Conservation (phyloP, 2,113 vertebrate species). For the Pterocles orientalis region DNA sequence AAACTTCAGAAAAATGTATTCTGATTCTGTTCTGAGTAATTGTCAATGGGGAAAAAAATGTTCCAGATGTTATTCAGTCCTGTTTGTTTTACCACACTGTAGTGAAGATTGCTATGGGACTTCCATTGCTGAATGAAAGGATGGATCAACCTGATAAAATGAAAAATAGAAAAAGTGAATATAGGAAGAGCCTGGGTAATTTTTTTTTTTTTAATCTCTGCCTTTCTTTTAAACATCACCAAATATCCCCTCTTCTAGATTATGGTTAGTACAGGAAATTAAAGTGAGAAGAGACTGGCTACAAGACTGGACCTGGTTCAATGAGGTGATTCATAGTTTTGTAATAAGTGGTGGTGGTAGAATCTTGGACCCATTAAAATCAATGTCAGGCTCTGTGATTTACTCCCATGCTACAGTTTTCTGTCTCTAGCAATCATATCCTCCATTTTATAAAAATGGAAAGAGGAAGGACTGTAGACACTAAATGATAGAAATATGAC, state of each 20-base stretch:
- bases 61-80: conserved; percentile 43
- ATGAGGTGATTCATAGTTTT: conserved; percentile 2
- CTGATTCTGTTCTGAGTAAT: conserved; percentile 4
- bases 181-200: background rate
- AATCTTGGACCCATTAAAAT: conserved; percentile 41
- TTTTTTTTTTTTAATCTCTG: background rate
- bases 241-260: background rate
- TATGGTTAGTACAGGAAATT: conserved; percentile 56
- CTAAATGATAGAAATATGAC: background rate
- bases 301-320: background rate
- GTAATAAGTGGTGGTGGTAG: conserved; percentile 11
- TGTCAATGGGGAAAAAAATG: conserved; percentile 10
- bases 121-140: conserved; percentile 17
- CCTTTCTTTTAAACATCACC: background rate
- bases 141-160: conserved; percentile 5
- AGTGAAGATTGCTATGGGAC: background rate
- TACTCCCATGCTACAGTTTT: background rate
- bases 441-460: background rate
- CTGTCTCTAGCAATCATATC: conserved; percentile 1
- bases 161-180: background rate
- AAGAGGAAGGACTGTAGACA: background rate
- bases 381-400: conserved; percentile 24
- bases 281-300: conserved; percentile 49
- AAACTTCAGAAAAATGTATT: conserved; percentile 35
- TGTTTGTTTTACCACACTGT: background rate